Conservation (phyloP, 2,888 invertebrate species). For the Hydropsyche betteni region DNA sequence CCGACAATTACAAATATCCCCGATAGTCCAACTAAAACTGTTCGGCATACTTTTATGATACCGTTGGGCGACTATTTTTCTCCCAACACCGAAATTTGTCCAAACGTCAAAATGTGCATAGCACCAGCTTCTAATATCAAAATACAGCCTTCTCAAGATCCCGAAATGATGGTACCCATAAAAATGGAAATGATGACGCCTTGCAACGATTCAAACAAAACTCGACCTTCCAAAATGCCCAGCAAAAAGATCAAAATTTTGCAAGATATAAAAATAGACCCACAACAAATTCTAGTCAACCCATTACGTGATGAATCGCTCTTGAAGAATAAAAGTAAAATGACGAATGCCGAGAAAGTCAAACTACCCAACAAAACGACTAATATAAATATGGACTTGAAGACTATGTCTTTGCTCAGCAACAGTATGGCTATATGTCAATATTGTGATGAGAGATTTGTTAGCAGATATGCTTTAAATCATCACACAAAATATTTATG, state of each 20-base stretch:
- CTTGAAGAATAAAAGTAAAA: slow-evolving; percentile 21
- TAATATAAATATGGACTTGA: slow-evolving; percentile 18
- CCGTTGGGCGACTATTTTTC: too few species aligned
- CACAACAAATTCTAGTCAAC: slow-evolving; percentile 37
- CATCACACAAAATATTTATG: slow-evolving; percentile 58
- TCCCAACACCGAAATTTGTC: too few species aligned
- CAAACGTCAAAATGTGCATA: too few species aligned
- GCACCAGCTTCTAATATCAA: too few species aligned
- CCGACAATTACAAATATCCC: too few species aligned
- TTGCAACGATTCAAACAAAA: background rate
- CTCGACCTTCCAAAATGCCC: background rate
- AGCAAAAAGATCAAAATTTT: slow-evolving; percentile 44
- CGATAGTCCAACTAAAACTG: too few species aligned
- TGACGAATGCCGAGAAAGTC: slow-evolving; percentile 3
- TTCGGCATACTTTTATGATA: too few species aligned
- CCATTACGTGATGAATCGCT: slow-evolving; percentile 36
- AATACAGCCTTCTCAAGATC: too few species aligned
- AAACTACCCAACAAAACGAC: slow-evolving; percentile 22
- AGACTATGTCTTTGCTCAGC: slow-evolving; percentile 13
- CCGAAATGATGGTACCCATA: slow-evolving; percentile 10
- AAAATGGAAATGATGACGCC: slow-evolving; percentile 35
- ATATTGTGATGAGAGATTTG: slow-evolving; percentile 55
- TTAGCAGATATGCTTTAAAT: slow-evolving; percentile 55
- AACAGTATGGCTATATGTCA: slow-evolving; percentile 53
- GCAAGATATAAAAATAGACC: slow-evolving; percentile 40